Percentiles rank a stretch among this genome's conserved stretches.
These are phyloP conservation scores for Biston betularia DNA, from an alignment of 2,888 invertebrate genomes.

Conservation along the genomic window DNA sequence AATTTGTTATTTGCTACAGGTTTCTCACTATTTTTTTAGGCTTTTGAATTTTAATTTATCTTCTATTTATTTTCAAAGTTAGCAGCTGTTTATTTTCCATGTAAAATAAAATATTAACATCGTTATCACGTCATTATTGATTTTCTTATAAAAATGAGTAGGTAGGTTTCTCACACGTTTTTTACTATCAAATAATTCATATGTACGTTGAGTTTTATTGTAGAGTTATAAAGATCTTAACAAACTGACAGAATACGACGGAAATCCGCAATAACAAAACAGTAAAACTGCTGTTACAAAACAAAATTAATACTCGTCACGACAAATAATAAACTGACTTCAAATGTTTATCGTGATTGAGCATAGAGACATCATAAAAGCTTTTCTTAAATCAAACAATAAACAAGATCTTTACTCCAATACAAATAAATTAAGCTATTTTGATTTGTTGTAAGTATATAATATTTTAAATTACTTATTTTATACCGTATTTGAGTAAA, in stretches of 20 bases:
- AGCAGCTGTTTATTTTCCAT: no score
- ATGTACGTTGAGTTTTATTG: background rate
- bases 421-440: no score
- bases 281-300: constrained; percentile 10
- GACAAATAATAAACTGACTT: constrained; percentile 15
- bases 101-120: no score
- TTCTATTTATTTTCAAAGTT: no score
- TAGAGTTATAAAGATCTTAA: background rate
- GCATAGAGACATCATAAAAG: constrained; percentile 12
- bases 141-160: no score
- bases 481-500: no score
- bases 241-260: background rate
- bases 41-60: no score
- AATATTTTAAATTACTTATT: no score
- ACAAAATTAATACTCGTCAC: constrained; percentile 15
- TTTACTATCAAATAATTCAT: no score
- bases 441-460: no score
- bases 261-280: constrained; percentile 13
- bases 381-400: constrained; percentile 13
- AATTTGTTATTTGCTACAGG: background rate
- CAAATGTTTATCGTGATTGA: constrained; percentile 20
- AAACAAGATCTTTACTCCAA: background rate
- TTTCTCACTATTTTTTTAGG: background rate
- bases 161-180: no score
- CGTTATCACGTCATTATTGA: no score